phyloP scores from a whole-genome alignment of 2,888 invertebrate genomes.

The Drosophila koepferae region DNA sequence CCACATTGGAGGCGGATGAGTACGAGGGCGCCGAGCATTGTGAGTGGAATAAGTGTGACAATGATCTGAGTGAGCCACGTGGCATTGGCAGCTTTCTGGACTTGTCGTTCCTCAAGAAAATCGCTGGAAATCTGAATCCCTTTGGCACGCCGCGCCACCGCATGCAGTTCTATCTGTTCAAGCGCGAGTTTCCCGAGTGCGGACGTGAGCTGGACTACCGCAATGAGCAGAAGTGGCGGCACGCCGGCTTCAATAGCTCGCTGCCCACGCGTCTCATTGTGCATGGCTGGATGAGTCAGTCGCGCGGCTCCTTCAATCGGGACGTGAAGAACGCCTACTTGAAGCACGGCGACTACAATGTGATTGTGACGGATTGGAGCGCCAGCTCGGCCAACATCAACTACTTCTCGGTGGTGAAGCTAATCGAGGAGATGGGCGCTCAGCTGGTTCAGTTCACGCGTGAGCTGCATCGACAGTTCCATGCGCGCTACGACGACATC shows the following conservation, averaged over 20 bases:
- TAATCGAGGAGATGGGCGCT: slow-evolving; percentile 75
- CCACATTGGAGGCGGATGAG: slow-evolving; percentile 65
- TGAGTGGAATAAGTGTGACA: slow-evolving; percentile 78
- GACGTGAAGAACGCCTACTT: slow-evolving; percentile 80
- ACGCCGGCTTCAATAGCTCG: slow-evolving; percentile 72
- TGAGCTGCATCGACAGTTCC: slow-evolving; percentile 59
- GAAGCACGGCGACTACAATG: slow-evolving; percentile 71
- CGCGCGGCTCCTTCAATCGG: slow-evolving; percentile 78
- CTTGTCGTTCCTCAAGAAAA: slow-evolving; percentile 71
- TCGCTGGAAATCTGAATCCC: slow-evolving; percentile 76
- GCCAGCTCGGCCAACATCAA: slow-evolving; percentile 76
- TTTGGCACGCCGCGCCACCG: slow-evolving; percentile 57
- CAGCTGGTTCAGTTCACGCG: slow-evolving; percentile 77
- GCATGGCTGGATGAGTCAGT: slow-evolving; percentile 83
- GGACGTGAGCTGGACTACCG: slow-evolving; percentile 64
- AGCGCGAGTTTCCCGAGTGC: slow-evolving; percentile 70
- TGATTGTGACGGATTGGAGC: slow-evolving; percentile 83
- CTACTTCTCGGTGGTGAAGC: slow-evolving; percentile 76
- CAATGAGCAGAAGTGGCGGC: slow-evolving; percentile 51
- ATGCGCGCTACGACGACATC: slow-evolving; percentile 65
- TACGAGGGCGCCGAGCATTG: slow-evolving; percentile 62
- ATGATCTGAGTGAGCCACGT: slow-evolving; percentile 65
- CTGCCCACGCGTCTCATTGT: slow-evolving; percentile 80
- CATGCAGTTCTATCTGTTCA: slow-evolving; percentile 80
- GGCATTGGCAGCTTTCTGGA: slow-evolving; percentile 73